Evolutionary conservation across 2,113 vertebrate genomes (phyloP), one percentile per base, ranked within the genome.

Genomic region (Anhinga rufa): DNA sequence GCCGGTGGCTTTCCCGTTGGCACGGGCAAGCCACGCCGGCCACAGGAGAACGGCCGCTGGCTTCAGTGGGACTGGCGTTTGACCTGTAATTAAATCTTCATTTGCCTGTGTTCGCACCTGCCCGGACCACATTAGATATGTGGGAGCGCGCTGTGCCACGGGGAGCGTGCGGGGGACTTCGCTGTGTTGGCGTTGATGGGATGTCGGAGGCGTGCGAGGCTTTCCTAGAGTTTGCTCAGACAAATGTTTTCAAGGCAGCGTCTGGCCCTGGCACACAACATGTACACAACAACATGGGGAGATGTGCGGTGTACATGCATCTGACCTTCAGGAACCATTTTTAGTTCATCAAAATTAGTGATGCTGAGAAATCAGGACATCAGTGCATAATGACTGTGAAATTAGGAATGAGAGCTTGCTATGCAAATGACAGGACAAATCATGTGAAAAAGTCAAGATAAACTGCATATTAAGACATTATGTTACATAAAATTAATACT

Each of bases 271-370:
- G 77, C 92, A n/a, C 74, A 51, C 54, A 24, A 65, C 93, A 17
- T 49, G 86, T 93, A 77, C 85, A 94, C 86, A 88, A 87, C 98
- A 94, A 91, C 94, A 65, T 34, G 10, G 88, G 76, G 94, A 75
- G 86, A 70, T 65, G 52, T 85, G 97, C 96, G 1, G 88, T 83
- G 93, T 94, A 95, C 95, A 36, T 95, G 97, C 78, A 26, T 97
- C 98, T 99, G 99, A 99, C 99, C 99, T 99, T 99, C 99, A 99
- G 98, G 98, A 99, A 98, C 98, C 98, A 96, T 98, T 98, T 98
- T 98, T 99, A 99, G 98, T 99, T 99, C 98, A 98, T 99, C 99
- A 99, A 99, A 99, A 99, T 99, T 99, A 99, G 99, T 98, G 98
- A 99, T 99, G 99, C 99, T 98, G 98, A 99, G 98, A 99, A 99